Percentiles rank a stretch among this genome's conserved stretches.
Evolutionary conservation across 2,113 vertebrate species (phyloP).

Genomic region (Alexandromys fortis): DNA sequence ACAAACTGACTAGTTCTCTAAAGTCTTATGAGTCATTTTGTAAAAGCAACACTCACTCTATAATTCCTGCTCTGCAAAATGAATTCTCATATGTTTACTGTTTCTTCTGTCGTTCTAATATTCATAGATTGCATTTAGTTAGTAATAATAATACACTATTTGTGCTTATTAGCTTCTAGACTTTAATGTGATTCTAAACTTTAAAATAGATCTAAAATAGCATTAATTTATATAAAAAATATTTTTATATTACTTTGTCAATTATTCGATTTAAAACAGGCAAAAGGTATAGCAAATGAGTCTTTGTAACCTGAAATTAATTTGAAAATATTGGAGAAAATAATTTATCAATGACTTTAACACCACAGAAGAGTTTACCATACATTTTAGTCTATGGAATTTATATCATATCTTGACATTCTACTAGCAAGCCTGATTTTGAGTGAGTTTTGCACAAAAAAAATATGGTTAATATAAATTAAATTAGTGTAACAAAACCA

Average conservation of each 20-base stretch:
- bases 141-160: slow-evolving; percentile 48
- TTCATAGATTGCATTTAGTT: slow-evolving; percentile 47
- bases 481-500: background rate
- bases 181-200: slow-evolving; percentile 33
- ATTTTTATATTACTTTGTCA: slow-evolving; percentile 15
- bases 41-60: slow-evolving; percentile 39
- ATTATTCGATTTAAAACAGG: slow-evolving; percentile 33
- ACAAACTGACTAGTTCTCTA: background rate
- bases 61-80: slow-evolving; percentile 41
- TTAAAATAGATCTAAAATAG: slow-evolving; percentile 35
- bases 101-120: slow-evolving; percentile 42
- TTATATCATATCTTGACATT: slow-evolving; percentile 17
- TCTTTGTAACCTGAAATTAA: background rate
- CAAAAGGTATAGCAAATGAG: background rate
- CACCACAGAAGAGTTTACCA: background rate
- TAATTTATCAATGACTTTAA: background rate
- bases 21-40: slow-evolving; percentile 25
- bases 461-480: background rate
- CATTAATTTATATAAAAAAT: background rate
- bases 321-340: slow-evolving; percentile 38
- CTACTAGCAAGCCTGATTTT: background rate
- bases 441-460: background rate
- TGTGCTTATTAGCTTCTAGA: slow-evolving; percentile 42
- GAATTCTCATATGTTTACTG: slow-evolving; percentile 33
- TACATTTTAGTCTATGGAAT: slow-evolving; percentile 13